phyloP scores from a whole-genome alignment of 2,888 invertebrate species.

The Microplitis manilae region DNA sequence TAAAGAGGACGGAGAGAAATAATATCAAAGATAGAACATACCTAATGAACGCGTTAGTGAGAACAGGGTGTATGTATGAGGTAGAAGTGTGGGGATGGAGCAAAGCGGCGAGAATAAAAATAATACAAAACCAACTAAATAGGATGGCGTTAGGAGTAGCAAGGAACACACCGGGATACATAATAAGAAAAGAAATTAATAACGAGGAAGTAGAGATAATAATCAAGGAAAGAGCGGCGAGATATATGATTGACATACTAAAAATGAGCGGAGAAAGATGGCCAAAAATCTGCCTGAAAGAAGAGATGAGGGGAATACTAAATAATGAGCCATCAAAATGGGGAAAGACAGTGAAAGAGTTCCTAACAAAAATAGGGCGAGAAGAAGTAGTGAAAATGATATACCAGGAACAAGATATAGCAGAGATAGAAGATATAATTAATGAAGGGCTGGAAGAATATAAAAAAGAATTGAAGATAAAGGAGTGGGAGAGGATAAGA shows the following conservation, averaged over 20 bases:
- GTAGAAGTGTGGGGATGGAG: slow-evolving; percentile 22
- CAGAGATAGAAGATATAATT: no score
- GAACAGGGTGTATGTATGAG: neutral
- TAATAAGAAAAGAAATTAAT: slow-evolving; percentile 15
- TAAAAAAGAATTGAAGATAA: no score
- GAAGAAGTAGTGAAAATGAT: neutral
- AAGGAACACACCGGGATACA: slow-evolving; percentile 16
- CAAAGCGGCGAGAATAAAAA: neutral
- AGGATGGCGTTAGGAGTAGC: slow-evolving; percentile 22
- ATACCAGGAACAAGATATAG: neutral
- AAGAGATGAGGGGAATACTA: slow-evolving; percentile 7
- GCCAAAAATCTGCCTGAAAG: neutral
- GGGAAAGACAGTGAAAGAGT: neutral
- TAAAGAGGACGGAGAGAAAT: neutral
- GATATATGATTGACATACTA: slow-evolving; percentile 12
- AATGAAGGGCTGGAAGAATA: no score
- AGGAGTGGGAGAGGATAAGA: no score
- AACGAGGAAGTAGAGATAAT: neutral
- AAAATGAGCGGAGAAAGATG: slow-evolving; percentile 8
- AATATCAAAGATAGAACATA: neutral
- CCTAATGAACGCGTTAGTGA: neutral
- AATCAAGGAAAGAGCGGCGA: slow-evolving; percentile 3
- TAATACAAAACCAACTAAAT: slow-evolving; percentile 10
- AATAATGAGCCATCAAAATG: slow-evolving; percentile 3
- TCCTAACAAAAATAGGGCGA: neutral